These are phyloP conservation scores for Trachelus tabidus DNA, from an alignment of 2,888 invertebrate species.

Conservation along the genomic window DNA sequence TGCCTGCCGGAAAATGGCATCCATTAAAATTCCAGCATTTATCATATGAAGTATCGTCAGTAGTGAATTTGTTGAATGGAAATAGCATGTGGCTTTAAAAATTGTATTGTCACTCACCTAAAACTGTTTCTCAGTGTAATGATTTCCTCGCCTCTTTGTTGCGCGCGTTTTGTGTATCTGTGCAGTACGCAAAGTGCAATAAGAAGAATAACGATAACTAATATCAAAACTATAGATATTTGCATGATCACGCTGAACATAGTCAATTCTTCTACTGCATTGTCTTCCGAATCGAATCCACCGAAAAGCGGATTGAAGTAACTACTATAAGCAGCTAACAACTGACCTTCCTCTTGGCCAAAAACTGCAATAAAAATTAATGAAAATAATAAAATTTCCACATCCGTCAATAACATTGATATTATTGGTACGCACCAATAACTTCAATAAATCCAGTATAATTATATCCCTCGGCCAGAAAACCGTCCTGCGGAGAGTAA, in stretches of 20 bases:
- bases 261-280: slow-evolving; percentile 64
- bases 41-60: neutral
- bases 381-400: slow-evolving; percentile 13
- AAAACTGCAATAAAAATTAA: slow-evolving; percentile 63
- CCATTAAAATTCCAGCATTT: slow-evolving; percentile 35
- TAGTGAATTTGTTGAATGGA: too few species aligned
- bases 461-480: slow-evolving; percentile 79
- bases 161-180: slow-evolving; percentile 74
- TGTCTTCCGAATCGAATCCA: slow-evolving; percentile 69
- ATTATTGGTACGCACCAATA: slow-evolving; percentile 71
- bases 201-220: slow-evolving; percentile 73
- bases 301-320: slow-evolving; percentile 81
- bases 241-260: slow-evolving; percentile 75
- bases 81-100: neutral
- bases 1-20: slow-evolving; percentile 62
- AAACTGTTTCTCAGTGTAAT: slow-evolving; percentile 76
- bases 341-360: slow-evolving; percentile 64
- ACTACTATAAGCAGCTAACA: slow-evolving; percentile 77
- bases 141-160: slow-evolving; percentile 76
- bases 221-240: slow-evolving; percentile 74
- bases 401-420: neutral
- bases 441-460: slow-evolving; percentile 90
- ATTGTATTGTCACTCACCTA: slow-evolving; percentile 66
- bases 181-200: slow-evolving; percentile 75
- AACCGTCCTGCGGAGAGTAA: slow-evolving; percentile 75